Percentiles rank a stretch among this genome's conserved stretches.
These are phyloP conservation scores for Irena cyanogastra DNA, from an alignment of 2,113 vertebrate genomes.

Conservation along the genomic window DNA sequence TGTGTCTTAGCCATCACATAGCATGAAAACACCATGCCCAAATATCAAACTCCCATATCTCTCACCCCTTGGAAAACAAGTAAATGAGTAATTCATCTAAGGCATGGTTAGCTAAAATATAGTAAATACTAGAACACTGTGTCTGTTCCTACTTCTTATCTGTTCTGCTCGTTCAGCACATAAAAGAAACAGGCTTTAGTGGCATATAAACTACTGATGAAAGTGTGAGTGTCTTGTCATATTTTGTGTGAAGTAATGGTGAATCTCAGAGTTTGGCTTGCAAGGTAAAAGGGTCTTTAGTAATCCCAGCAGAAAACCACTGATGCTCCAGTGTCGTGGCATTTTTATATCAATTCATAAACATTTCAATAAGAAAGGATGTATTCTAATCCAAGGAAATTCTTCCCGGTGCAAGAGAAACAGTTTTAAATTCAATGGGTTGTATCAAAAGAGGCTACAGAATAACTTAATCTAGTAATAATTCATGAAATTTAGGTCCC, in stretches of 20 bases:
- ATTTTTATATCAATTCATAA: background rate
- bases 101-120: background rate
- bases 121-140: background rate
- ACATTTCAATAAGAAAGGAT: background rate
- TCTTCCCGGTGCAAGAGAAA: background rate
- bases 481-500: background rate
- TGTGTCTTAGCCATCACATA: background rate
- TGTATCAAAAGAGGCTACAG: background rate
- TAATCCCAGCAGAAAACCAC: background rate
- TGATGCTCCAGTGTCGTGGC: background rate
- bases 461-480: background rate
- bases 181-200: background rate
- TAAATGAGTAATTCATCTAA: background rate
- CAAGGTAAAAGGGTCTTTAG: background rate
- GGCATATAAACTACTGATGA: background rate
- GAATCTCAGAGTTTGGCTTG: background rate
- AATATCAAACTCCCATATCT: background rate
- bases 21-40: background rate
- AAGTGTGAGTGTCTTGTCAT: background rate
- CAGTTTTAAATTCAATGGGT: background rate
- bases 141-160: conserved; percentile 18
- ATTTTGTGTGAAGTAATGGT: background rate
- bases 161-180: conserved; percentile 5
- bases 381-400: background rate
- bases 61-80: background rate